Conservation (phyloP, 2,113 vertebrate species). For the Callaeas wilsoni region DNA sequence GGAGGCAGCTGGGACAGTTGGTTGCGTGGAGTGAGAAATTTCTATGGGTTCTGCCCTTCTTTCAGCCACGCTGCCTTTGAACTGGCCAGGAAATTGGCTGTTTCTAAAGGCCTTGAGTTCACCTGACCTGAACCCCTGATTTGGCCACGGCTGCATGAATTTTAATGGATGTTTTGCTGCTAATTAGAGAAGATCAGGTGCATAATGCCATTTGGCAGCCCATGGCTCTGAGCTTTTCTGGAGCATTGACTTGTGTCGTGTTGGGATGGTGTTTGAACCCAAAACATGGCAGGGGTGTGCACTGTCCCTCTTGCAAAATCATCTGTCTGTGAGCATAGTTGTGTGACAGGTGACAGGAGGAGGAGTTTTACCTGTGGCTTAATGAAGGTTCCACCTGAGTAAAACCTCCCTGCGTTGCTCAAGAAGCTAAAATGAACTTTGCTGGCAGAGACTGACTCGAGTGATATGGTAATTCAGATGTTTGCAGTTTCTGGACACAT, state of each 20-base stretch:
- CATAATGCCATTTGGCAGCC: not conserved
- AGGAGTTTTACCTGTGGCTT: not conserved
- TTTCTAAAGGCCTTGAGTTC: not conserved
- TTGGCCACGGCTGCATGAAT: not conserved
- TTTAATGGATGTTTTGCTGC: not conserved
- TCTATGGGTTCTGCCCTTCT: not conserved
- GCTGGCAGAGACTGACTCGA: not conserved
- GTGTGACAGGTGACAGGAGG: constrained; percentile 13
- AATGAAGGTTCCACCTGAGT: constrained; percentile 1
- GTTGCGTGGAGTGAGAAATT: not conserved
- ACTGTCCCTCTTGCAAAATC: not conserved
- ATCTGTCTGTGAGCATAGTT: not conserved
- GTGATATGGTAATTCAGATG: not conserved
- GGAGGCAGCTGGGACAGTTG: not conserved
- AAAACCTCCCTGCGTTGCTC: not conserved
- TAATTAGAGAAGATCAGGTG: not conserved
- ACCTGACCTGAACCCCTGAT: not conserved
- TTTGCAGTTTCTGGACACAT: not conserved
- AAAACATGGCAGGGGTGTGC: not conserved
- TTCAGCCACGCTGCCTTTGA: not conserved
- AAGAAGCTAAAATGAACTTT: not conserved
- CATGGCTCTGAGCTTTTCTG: not conserved
- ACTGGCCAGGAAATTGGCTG: not conserved
- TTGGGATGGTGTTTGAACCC: not conserved
- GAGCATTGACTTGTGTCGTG: rapidly evolving